These are phyloP conservation scores for Microctonus aethiopoides DNA, from an alignment of 2,888 invertebrate species.

Conservation along the genomic window DNA sequence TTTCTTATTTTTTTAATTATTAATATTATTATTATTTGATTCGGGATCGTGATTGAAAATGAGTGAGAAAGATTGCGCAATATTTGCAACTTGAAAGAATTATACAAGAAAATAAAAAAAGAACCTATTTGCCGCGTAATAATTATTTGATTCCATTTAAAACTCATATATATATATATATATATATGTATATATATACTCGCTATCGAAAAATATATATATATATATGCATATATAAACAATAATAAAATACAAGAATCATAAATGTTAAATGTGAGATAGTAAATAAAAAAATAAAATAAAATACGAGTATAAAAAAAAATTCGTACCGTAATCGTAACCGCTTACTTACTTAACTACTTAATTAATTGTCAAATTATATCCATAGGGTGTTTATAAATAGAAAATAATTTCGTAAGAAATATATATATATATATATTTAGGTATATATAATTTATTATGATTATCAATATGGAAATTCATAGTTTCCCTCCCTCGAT, in stretches of 20 bases:
- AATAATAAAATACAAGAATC: conserved; percentile 33
- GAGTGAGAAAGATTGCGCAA: conserved; percentile 61
- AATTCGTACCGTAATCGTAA: conserved; percentile 44
- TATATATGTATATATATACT: too few species aligned
- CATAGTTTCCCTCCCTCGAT: neutral
- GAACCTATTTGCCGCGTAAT: conserved; percentile 26
- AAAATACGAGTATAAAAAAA: conserved; percentile 29
- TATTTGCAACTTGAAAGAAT: conserved; percentile 27
- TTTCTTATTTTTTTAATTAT: conserved; percentile 32
- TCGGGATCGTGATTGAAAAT: conserved; percentile 54
- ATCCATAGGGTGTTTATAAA: conserved; percentile 42
- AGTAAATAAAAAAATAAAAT: conserved; percentile 34
- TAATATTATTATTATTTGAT: conserved; percentile 34
- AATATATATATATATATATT: conserved; percentile 15
- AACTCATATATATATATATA: conserved; percentile 28
- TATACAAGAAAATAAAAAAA: conserved; percentile 22
- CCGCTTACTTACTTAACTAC: conserved; percentile 52
- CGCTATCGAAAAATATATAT: conserved; percentile 18
- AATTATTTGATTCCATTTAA: conserved; percentile 35
- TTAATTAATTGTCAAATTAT: conserved; percentile 51
- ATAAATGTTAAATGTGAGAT: conserved; percentile 32
- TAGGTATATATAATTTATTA: conserved; percentile 11
- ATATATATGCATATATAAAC: conserved; percentile 32
- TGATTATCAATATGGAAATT: neutral
- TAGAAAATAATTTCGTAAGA: conserved; percentile 1